Conservation (phyloP, 2,888 invertebrate species). For the Criorhina ranunculi region DNA sequence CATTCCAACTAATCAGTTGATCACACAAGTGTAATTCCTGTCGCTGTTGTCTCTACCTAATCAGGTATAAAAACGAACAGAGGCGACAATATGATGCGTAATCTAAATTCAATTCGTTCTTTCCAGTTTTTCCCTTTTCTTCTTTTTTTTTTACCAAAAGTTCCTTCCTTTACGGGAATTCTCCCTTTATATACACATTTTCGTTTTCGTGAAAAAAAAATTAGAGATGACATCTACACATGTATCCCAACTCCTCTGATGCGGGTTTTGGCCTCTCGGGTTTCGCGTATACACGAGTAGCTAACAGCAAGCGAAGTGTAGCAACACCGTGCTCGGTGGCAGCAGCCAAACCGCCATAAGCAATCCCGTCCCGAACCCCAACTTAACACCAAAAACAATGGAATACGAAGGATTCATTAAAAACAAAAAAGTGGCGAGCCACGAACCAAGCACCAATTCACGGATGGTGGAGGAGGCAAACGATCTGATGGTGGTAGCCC, state of each 20-base stretch:
- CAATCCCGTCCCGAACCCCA: slow-evolving; percentile 32
- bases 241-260: slow-evolving; percentile 72
- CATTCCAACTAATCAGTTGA: background rate
- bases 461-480: slow-evolving; percentile 22
- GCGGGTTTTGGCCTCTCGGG: slow-evolving; percentile 48
- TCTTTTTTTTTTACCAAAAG: slow-evolving; percentile 19
- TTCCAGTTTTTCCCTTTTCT: slow-evolving; percentile 49
- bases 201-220: slow-evolving; percentile 61
- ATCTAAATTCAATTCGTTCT: slow-evolving; percentile 79
- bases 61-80: slow-evolving; percentile 77
- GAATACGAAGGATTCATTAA: slow-evolving; percentile 56
- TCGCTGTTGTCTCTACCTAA: slow-evolving; percentile 47
- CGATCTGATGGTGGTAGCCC: slow-evolving; percentile 42
- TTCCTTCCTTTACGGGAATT: slow-evolving; percentile 24
- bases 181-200: slow-evolving; percentile 60
- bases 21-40: slow-evolving; percentile 45
- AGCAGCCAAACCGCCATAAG: slow-evolving; percentile 70
- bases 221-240: slow-evolving; percentile 77
- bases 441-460: slow-evolving; percentile 54
- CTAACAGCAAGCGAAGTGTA: slow-evolving; percentile 72
- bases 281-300: slow-evolving; percentile 75
- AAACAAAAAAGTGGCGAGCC: slow-evolving; percentile 34
- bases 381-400: slow-evolving; percentile 75
- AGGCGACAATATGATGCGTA: slow-evolving; percentile 80
- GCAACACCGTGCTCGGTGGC: slow-evolving; percentile 74